These are phyloP conservation scores for Chelmon rostratus DNA, from an alignment of 2,797 vertebrate species.

Conservation along the genomic window DNA sequence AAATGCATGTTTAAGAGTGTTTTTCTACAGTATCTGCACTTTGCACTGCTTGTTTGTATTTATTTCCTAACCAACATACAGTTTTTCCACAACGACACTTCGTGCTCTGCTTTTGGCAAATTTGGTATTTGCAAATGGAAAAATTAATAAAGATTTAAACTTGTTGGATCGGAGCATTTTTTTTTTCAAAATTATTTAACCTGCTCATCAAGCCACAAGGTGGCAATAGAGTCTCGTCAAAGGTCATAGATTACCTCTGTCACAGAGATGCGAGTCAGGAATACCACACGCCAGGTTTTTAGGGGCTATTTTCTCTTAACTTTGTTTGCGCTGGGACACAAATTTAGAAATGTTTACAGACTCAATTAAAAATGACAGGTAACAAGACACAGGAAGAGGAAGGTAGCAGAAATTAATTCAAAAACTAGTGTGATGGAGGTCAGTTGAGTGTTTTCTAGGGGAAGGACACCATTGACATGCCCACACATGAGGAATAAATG, in stretches of 20 bases:
- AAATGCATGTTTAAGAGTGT: conserved; percentile 1
- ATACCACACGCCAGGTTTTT: background rate
- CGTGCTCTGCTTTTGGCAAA: conserved; percentile 37
- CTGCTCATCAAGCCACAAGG: conserved; percentile 68
- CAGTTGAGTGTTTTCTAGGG: background rate
- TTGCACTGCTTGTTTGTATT: conserved; percentile 49
- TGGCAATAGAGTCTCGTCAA: conserved; percentile 70
- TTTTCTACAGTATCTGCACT: conserved; percentile 18
- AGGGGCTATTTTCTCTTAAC: background rate
- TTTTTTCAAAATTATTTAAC: conserved; percentile 4
- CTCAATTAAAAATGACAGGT: conserved; percentile 7
- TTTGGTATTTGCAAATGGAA: conserved; percentile 7
- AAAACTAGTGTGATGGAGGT: background rate
- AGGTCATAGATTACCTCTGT: conserved; percentile 50
- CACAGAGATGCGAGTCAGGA: conserved; percentile 25
- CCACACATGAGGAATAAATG: background rate
- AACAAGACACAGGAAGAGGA: background rate
- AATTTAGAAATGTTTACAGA: conserved; percentile 23
- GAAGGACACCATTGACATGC: background rate
- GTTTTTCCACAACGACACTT: conserved; percentile 11
- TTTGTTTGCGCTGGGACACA: background rate
- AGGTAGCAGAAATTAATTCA: background rate
- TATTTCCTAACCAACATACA: conserved; percentile 33
- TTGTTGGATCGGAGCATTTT: background rate
- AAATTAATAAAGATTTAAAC: conserved; percentile 52